A percentile compares a stretch with the other conserved stretches of the same genome.
phyloP scores from a whole-genome alignment of 2,113 vertebrate species.

The Calidris pugnax region DNA sequence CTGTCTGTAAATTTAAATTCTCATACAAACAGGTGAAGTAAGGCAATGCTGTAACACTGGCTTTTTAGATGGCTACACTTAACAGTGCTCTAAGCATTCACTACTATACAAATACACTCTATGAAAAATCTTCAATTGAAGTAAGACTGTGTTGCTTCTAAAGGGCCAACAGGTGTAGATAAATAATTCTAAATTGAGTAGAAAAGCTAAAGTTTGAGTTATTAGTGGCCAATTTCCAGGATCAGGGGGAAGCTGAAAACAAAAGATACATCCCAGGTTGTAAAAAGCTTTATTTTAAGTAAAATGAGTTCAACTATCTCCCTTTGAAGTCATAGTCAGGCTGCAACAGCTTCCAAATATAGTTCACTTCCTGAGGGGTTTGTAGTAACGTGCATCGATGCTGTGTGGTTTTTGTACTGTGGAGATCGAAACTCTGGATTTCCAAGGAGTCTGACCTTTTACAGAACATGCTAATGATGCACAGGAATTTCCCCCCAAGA shows the following conservation, averaged over 20 bases:
- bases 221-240: neutral
- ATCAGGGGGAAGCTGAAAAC: constrained; percentile 9
- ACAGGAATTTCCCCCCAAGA: constrained; percentile 28
- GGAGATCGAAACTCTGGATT: neutral
- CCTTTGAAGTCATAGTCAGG: neutral
- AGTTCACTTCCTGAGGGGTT: constrained; percentile 30
- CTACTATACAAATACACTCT: neutral
- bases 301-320: neutral
- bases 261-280: neutral
- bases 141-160: neutral
- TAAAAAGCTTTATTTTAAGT: constrained; percentile 11
- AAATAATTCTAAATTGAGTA: neutral
- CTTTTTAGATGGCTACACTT: neutral
- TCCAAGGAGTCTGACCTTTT: constrained; percentile 25
- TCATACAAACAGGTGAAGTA: neutral
- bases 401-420: neutral
- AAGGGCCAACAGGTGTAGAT: neutral
- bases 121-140: rapidly evolving
- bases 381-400: neutral
- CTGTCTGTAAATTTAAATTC: neutral
- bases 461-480: neutral
- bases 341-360: neutral
- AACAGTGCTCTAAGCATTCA: neutral
- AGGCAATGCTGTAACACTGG: neutral
- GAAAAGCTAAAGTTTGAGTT: neutral